These are phyloP conservation scores for Palaemon carinicauda DNA, from an alignment of 1,140 invertebrate genomes.

Conservation along the genomic window DNA sequence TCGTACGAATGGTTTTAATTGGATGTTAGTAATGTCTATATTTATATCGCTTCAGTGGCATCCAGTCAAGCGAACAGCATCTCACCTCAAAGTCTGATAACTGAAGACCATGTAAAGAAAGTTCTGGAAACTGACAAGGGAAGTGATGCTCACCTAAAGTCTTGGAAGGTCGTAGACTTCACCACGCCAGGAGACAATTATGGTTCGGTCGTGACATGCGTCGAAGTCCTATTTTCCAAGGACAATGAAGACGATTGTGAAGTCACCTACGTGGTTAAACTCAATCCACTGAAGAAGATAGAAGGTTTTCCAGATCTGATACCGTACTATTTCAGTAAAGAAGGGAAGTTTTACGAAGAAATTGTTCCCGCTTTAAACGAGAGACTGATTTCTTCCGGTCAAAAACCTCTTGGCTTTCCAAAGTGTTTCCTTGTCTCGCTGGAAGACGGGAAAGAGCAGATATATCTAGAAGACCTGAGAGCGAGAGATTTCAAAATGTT, in stretches of 20 bases:
- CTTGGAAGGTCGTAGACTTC: constrained; percentile 12
- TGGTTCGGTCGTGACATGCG: constrained; percentile 1
- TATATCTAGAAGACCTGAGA: constrained; percentile 29
- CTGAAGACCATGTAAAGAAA: neutral
- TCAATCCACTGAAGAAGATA: neutral
- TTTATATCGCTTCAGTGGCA: too few species aligned
- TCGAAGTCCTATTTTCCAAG: neutral
- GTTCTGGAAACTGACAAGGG: neutral
- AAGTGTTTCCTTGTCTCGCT: neutral
- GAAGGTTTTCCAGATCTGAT: neutral
- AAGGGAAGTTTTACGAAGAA: constrained; percentile 5
- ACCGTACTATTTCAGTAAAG: neutral
- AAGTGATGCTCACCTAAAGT: neutral
- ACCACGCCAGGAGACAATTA: constrained; percentile 46
- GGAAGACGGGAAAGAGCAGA: neutral
- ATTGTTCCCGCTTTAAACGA: neutral
- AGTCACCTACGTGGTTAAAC: constrained; percentile 30
- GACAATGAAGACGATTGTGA: neutral
- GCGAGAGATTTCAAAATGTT: neutral
- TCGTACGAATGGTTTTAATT: too few species aligned
- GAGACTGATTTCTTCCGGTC: neutral
- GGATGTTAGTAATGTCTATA: too few species aligned
- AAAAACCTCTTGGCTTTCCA: constrained; percentile 1
- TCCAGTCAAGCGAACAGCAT: too few species aligned
- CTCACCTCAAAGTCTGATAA: too few species aligned